These are phyloP conservation scores for Sebastes diploproa DNA, from an alignment of 2,797 vertebrate species.

Conservation along the genomic window DNA sequence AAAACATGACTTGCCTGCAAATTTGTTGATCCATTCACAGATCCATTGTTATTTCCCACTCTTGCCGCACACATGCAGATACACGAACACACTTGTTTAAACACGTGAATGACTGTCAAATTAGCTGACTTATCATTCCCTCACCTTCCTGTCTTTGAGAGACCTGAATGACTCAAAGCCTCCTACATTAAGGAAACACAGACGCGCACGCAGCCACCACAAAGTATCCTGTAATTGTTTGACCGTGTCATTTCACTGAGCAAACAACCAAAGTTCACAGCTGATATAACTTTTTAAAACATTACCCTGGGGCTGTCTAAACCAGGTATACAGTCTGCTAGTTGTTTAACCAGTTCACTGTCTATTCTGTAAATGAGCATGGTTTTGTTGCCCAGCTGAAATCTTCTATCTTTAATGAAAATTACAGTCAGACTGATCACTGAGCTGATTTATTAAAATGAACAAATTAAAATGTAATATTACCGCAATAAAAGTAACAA, in stretches of 20 bases:
- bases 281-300: background rate
- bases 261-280: slow-evolving; percentile 23
- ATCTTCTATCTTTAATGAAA: background rate
- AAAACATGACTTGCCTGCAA: slow-evolving; percentile 63
- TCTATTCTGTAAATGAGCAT: background rate
- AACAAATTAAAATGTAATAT: background rate
- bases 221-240: slow-evolving; percentile 52
- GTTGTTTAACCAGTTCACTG: background rate
- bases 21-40: slow-evolving; percentile 42
- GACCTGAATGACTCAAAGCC: background rate
- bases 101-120: background rate
- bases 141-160: background rate
- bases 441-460: background rate
- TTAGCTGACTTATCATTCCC: background rate
- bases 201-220: background rate
- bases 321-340: background rate
- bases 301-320: background rate
- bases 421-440: background rate
- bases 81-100: background rate
- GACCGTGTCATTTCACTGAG: background rate
- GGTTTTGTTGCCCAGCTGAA: background rate
- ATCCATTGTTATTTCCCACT: background rate
- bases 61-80: background rate
- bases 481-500: background rate
- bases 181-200: background rate